Conservation (phyloP, 2,113 vertebrate genomes). For the Oxygymnocypris stewartii region DNA sequence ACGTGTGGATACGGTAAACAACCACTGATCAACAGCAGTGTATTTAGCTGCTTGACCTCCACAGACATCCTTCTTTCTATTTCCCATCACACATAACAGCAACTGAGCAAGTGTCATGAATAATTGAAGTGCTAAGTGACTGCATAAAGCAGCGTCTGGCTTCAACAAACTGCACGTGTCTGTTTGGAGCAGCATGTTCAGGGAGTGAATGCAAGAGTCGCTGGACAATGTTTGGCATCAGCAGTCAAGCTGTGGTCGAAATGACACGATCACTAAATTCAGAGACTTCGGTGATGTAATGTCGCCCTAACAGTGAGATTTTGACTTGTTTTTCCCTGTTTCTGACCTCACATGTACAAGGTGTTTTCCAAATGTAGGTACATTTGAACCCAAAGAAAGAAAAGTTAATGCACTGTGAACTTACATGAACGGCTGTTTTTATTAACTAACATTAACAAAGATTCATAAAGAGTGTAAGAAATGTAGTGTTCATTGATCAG, state of each 20-base stretch:
- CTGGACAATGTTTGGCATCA: background rate
- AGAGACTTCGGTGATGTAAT: background rate
- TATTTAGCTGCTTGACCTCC: slow-evolving; percentile 40
- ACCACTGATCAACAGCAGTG: background rate
- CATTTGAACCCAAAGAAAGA: background rate
- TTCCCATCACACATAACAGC: slow-evolving; percentile 76
- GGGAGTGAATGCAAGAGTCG: background rate
- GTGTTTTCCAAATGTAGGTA: background rate
- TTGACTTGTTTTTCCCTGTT: background rate
- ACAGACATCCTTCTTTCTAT: slow-evolving; percentile 56
- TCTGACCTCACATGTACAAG: background rate
- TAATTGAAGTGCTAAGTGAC: slow-evolving; percentile 65
- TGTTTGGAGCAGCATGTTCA: background rate
- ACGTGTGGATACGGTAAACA: background rate
- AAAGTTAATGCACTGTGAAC: too few species aligned
- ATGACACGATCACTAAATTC: background rate
- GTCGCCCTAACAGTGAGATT: background rate
- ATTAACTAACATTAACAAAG: too few species aligned
- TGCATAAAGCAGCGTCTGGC: slow-evolving; percentile 3
- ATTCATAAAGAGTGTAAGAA: too few species aligned
- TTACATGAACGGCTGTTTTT: too few species aligned
- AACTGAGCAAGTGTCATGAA: slow-evolving; percentile 74
- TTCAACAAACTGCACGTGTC: slow-evolving; percentile 15
- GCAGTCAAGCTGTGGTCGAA: background rate
- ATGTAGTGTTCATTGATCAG: too few species aligned